Conservation (phyloP, 2,113 vertebrate genomes). For the Haliaeetus leucogaster region DNA sequence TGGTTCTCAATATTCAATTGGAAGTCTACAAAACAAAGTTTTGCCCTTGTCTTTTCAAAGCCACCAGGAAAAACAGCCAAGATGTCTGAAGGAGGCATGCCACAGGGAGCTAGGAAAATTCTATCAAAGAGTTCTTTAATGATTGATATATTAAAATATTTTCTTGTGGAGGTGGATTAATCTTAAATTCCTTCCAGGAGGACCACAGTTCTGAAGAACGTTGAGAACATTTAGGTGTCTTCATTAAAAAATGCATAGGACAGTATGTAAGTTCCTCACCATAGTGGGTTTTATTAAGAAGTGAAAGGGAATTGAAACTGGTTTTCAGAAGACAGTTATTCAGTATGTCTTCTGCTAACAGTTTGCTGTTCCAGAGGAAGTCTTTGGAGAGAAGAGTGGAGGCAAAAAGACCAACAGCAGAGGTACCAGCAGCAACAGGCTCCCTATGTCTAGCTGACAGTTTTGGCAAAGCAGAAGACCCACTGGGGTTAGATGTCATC, state of each 20-base stretch:
- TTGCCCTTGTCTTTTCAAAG: background rate
- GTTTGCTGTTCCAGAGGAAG: conserved; percentile 33
- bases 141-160: background rate
- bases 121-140: background rate
- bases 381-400: conserved; percentile 27
- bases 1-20: background rate
- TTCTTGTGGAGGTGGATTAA: background rate
- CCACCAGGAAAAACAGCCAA: background rate
- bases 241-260: background rate
- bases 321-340: conserved; percentile 48
- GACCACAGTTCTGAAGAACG: background rate
- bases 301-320: conserved; percentile 15
- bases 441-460: background rate
- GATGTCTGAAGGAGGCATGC: background rate
- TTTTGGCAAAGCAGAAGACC: conserved; percentile 17
- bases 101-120: background rate
- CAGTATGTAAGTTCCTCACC: background rate
- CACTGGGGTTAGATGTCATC: conserved; percentile 14
- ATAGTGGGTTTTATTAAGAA: background rate
- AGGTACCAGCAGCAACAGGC: conserved; percentile 6
- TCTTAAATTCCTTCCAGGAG: background rate
- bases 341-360: conserved; percentile 42
- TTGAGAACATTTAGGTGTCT: background rate
- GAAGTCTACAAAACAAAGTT: background rate
- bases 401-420: background rate